These are phyloP conservation scores for Branchellion lobata DNA, from an alignment of 2,888 invertebrate species.

Conservation along the genomic window DNA sequence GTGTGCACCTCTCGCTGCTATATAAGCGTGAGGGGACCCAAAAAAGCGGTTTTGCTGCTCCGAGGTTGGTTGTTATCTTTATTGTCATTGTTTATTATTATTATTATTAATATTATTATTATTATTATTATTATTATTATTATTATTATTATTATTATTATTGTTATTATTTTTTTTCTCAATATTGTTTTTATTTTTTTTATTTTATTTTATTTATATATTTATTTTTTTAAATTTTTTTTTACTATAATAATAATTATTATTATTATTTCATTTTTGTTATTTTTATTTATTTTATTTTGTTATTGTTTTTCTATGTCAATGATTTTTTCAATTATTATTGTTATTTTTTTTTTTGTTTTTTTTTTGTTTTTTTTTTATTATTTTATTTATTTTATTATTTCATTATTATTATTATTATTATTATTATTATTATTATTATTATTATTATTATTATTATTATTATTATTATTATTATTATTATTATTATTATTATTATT, in stretches of 20 bases:
- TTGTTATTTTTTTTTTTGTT: background rate
- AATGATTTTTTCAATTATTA: background rate
- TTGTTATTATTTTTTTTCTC: slow-evolving; percentile 1
- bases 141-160: slow-evolving; percentile 21
- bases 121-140: slow-evolving; percentile 6
- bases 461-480: background rate
- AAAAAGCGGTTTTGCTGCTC: too few relatives aligned
- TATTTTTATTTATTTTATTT: background rate
- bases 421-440: slow-evolving; percentile 3
- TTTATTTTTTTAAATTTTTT: too few relatives aligned
- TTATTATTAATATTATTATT: background rate
- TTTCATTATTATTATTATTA: background rate
- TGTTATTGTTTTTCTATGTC: background rate
- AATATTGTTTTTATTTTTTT: slow-evolving; percentile 9
- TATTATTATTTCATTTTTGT: background rate
- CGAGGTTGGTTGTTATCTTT: background rate
- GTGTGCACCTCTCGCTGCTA: too few relatives aligned
- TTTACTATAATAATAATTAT: too few relatives aligned
- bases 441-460: background rate
- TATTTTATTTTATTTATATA: too few relatives aligned
- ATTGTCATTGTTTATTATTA: background rate
- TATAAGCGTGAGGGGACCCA: too few relatives aligned
- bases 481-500: background rate
- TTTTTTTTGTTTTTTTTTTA: background rate
- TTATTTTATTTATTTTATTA: background rate